Evolutionary conservation across 2,888 invertebrate species (phyloP).

Genomic region (Cryptocephalus primarius): DNA sequence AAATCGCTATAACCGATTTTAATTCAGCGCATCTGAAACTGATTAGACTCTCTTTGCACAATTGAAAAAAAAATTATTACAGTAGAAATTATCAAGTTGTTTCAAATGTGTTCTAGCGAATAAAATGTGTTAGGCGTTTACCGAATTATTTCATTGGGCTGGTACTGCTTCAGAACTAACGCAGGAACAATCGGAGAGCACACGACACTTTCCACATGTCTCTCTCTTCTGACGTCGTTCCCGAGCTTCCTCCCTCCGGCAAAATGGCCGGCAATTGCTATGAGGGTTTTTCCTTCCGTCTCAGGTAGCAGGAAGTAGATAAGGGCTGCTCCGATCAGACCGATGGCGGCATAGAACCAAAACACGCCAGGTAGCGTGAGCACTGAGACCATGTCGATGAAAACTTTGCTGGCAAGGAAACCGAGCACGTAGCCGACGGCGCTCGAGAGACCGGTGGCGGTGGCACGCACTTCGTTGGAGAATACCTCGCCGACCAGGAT

Average conservation of each 20-base stretch:
- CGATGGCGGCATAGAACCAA: constrained; percentile 53
- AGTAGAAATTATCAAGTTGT: too few species aligned
- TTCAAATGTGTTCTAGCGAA: too few species aligned
- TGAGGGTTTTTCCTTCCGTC: constrained; percentile 67
- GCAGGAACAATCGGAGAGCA: constrained; percentile 7
- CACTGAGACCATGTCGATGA: constrained; percentile 50
- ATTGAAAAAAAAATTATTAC: too few species aligned
- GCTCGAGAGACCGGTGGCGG: constrained; percentile 61
- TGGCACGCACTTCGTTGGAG: constrained; percentile 55
- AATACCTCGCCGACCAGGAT: constrained; percentile 70
- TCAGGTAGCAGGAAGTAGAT: constrained; percentile 66
- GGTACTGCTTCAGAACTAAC: too few species aligned
- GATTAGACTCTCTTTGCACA: too few species aligned
- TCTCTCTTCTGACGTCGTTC: constrained; percentile 37
- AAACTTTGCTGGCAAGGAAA: constrained; percentile 65
- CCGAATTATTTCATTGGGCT: too few species aligned
- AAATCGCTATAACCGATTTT: too few species aligned
- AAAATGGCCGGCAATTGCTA: constrained; percentile 61
- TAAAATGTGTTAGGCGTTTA: too few species aligned
- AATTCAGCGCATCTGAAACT: too few species aligned
- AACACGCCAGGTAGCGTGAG: constrained; percentile 63
- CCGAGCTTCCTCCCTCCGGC: constrained; percentile 44
- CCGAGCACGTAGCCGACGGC: constrained; percentile 66
- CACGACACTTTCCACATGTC: background rate
- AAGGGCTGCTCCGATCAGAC: constrained; percentile 50